A percentile compares a stretch with the other conserved stretches of the same genome.
Conservation (phyloP, 2,888 invertebrate genomes). For the Leucophora obtusa region DNA sequence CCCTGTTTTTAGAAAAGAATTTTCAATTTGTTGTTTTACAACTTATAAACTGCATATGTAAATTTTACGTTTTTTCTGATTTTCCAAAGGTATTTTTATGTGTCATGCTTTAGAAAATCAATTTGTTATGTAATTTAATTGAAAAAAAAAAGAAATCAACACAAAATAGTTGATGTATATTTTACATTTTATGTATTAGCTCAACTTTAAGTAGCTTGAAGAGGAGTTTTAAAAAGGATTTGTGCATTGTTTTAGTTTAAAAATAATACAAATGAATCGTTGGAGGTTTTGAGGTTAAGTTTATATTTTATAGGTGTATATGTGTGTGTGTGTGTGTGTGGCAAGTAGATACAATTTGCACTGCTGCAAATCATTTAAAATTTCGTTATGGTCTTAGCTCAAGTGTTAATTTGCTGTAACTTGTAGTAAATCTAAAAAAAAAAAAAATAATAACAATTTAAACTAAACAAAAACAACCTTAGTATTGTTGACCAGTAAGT, state of each 20-base stretch:
- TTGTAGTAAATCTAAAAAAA: conserved; percentile 16
- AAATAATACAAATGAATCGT: conserved; percentile 17
- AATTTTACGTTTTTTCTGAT: conserved; percentile 34
- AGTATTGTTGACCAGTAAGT: conserved; percentile 1
- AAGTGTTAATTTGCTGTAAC: conserved; percentile 59
- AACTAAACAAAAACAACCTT: conserved; percentile 1
- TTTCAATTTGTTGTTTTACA: conserved; percentile 53
- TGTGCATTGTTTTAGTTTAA: not conserved
- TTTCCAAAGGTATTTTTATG: conserved; percentile 64
- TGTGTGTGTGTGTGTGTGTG: not conserved
- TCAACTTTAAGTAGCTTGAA: conserved; percentile 54
- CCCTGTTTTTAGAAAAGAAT: conserved; percentile 41
- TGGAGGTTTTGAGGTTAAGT: conserved; percentile 35
- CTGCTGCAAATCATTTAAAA: conserved; percentile 66
- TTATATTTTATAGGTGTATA: not conserved
- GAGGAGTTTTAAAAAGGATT: conserved; percentile 14
- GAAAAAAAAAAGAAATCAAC: conserved; percentile 66
- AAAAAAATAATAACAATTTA: not conserved
- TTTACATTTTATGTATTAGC: conserved; percentile 26
- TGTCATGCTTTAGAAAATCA: conserved; percentile 71
- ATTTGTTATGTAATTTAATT: conserved; percentile 77
- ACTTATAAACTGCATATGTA: conserved; percentile 14
- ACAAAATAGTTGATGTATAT: conserved; percentile 48
- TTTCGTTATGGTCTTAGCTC: conserved; percentile 65
- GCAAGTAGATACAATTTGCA: conserved; percentile 48